Evolutionary conservation across 2,888 invertebrate species (phyloP).

Genomic region (Eupithecia centaureata): DNA sequence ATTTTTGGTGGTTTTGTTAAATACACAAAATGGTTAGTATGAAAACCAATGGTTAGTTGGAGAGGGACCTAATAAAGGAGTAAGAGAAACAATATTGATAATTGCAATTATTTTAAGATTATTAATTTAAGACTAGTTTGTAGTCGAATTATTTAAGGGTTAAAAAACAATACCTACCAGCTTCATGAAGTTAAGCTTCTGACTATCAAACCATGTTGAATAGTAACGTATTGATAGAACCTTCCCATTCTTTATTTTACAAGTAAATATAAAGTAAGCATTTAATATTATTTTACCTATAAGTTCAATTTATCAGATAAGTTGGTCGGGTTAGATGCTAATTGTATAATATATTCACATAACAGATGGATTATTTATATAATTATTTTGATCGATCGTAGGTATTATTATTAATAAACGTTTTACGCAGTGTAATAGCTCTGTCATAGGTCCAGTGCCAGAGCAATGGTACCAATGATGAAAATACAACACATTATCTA

Average conservation of each 20-base stretch:
- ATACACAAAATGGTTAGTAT: not conserved
- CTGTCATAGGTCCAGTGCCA: not conserved
- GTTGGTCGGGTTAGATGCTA: not conserved
- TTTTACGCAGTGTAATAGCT: not conserved
- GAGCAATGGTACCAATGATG: not conserved
- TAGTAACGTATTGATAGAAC: not conserved
- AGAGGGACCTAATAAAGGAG: not conserved
- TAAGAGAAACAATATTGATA: not conserved
- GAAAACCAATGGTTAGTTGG: not conserved
- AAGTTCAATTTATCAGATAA: not conserved
- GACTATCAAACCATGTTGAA: not conserved
- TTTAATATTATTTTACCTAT: not conserved
- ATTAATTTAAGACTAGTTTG: not conserved
- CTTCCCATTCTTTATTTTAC: not conserved
- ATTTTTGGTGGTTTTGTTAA: not conserved
- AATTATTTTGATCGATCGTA: not conserved
- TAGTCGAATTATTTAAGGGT: not conserved
- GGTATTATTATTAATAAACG: not conserved
- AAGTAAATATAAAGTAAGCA: not conserved
- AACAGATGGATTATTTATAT: not conserved
- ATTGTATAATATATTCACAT: not conserved
- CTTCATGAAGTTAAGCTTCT: slow-evolving; percentile 6
- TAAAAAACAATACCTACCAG: not conserved
- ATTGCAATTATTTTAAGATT: too few species aligned
- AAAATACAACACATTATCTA: not conserved